Evolutionary conservation across 2,797 vertebrate genomes (phyloP).

Genomic region (Argyrosomus regius): DNA sequence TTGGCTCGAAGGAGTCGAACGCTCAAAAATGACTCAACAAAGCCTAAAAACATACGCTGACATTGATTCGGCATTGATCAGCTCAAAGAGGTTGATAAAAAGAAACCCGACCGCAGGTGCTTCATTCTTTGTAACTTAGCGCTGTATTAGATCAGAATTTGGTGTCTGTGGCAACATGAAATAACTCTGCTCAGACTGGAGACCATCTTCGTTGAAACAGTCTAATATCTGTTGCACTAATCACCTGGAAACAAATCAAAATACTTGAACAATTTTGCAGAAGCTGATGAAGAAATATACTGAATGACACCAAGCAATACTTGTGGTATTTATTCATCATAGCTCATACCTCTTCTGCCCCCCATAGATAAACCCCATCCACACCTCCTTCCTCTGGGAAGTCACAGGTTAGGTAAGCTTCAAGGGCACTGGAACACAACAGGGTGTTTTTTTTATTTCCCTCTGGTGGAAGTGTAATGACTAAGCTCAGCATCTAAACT

Average conservation of each 20-base stretch:
- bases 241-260: not conserved
- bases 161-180: not conserved
- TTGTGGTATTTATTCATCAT: not conserved
- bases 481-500: not conserved
- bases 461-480: slow-evolving; percentile 7
- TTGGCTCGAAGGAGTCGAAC: not conserved
- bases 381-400: slow-evolving; percentile 2
- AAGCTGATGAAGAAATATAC: not conserved
- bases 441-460: slow-evolving; percentile 5
- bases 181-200: not conserved
- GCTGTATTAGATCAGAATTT: not conserved
- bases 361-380: slow-evolving; percentile 9
- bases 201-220: not conserved
- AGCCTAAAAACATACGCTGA: not conserved
- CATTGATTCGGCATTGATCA: not conserved
- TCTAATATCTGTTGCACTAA: not conserved
- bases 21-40: not conserved
- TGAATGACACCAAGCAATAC: not conserved
- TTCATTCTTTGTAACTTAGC: not conserved
- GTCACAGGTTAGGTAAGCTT: slow-evolving; percentile 46
- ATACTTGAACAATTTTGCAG: not conserved
- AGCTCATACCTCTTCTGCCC: slow-evolving; percentile 9
- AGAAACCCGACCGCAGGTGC: not conserved
- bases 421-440: not conserved
- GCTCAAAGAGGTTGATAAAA: no score